A percentile compares a stretch with the other conserved stretches of the same genome.
Evolutionary conservation across 1,140 invertebrate species (phyloP).

Genomic region (Anagrus nilaparvatae): DNA sequence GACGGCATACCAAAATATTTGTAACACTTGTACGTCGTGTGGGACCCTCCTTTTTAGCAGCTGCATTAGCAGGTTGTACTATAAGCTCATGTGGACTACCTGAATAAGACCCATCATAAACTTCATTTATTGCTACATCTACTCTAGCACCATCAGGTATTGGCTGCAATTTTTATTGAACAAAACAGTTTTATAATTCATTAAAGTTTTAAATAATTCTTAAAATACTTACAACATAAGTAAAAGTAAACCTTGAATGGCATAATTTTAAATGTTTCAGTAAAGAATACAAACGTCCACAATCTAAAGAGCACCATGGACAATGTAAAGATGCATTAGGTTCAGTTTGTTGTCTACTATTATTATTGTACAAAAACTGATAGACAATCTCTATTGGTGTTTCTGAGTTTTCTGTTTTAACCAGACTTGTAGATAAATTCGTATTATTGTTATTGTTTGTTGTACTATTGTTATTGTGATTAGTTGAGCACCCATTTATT

Average conservation of each 20-base stretch:
- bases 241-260: conserved; percentile 88
- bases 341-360: conserved; percentile 88
- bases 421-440: conserved; percentile 24
- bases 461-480: conserved; percentile 30
- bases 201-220: background rate
- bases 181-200: background rate
- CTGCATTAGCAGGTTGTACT: conserved; percentile 53
- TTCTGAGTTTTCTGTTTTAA: conserved; percentile 30
- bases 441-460: conserved; percentile 34
- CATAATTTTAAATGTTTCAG: conserved; percentile 89
- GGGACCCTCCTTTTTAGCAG: conserved; percentile 69
- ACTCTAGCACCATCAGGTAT: conserved; percentile 78
- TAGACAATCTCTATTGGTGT: conserved; percentile 79
- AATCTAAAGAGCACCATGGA: conserved; percentile 91
- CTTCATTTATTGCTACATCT: conserved; percentile 90
- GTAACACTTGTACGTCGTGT: conserved; percentile 77
- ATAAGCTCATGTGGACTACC: conserved; percentile 89
- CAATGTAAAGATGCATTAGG: conserved; percentile 85
- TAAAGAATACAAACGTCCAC: conserved; percentile 74
- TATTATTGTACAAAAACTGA: conserved; percentile 93
- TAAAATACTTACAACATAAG: conserved; percentile 66
- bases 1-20: conserved; percentile 79
- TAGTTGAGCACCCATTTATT: conserved; percentile 31
- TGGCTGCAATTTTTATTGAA: conserved; percentile 45
- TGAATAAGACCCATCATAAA: conserved; percentile 89